Conservation (phyloP, 2,113 vertebrate species). For the Campylorhamphus procurvoides region DNA sequence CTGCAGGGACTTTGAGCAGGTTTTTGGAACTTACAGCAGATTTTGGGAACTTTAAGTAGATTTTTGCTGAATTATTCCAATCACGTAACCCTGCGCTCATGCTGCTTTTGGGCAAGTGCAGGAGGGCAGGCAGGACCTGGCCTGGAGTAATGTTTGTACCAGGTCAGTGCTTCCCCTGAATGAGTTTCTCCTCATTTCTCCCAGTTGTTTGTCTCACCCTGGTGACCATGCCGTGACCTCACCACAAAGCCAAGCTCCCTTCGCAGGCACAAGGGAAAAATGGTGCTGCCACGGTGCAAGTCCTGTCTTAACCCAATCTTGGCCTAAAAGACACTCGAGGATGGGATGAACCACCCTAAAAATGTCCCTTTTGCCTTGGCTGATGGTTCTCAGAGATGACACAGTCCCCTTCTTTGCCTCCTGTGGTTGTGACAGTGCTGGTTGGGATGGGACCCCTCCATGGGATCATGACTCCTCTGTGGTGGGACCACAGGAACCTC, state of each 20-base stretch:
- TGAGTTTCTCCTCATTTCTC: not conserved
- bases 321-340: not conserved
- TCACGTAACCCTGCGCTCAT: not conserved
- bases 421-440: not conserved
- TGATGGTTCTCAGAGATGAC: not conserved
- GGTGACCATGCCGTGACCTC: not conserved
- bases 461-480: rapidly evolving
- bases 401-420: not conserved
- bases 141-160: not conserved
- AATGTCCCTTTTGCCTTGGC: not conserved
- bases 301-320: not conserved
- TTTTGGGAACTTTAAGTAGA: not conserved
- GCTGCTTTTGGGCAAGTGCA: not conserved
- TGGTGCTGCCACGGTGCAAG: not conserved
- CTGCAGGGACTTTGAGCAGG: not conserved
- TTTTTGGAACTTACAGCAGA: not conserved
- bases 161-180: not conserved
- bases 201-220: not conserved
- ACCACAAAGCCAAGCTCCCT: not conserved
- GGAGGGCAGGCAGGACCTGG: not conserved
- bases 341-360: not conserved
- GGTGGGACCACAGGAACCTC: not conserved
- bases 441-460: not conserved
- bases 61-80: slow-evolving; percentile 32
- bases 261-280: not conserved